phyloP scores from a whole-genome alignment of 1,140 invertebrate species.

The Trigoniulus corallinus region DNA sequence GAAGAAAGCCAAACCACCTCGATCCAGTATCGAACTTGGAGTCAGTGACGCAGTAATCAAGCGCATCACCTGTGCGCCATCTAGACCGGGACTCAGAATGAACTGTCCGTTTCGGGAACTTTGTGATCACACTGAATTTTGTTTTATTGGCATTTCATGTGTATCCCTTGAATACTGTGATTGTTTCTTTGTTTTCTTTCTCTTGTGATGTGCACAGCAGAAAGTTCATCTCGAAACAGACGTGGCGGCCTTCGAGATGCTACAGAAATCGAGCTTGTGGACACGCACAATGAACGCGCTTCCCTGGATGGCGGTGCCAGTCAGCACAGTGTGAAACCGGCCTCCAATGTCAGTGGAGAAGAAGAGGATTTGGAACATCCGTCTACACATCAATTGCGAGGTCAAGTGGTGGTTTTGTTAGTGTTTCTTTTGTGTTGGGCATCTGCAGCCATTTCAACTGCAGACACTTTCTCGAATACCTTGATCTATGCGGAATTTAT shows the following conservation, averaged over 20 bases:
- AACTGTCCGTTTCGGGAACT: too few species aligned
- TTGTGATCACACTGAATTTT: too few species aligned
- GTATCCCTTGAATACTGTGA: too few species aligned
- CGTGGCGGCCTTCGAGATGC: constrained; percentile 29
- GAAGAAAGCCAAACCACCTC: too few species aligned
- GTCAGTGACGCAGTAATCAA: too few species aligned
- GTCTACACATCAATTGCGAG: constrained; percentile 59
- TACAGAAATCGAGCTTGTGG: constrained; percentile 39
- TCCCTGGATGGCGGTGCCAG: constrained; percentile 27
- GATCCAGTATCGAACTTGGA: too few species aligned
- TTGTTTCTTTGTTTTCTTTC: too few species aligned
- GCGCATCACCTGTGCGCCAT: too few species aligned
- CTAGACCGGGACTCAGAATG: too few species aligned
- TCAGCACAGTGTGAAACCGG: constrained; percentile 10
- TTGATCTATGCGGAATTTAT: constrained; percentile 51
- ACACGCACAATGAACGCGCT: constrained; percentile 29
- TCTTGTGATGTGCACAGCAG: too few species aligned
- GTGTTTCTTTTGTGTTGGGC: constrained; percentile 59
- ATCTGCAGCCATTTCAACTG: constrained; percentile 46
- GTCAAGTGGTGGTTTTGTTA: constrained; percentile 52
- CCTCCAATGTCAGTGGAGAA: constrained; percentile 41
- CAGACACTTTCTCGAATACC: constrained; percentile 40
- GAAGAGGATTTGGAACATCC: constrained; percentile 64
- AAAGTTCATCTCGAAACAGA: not conserved
- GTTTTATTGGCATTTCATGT: too few species aligned